Conservation (phyloP, 2,113 vertebrate genomes). For the Siniperca chuatsi region DNA sequence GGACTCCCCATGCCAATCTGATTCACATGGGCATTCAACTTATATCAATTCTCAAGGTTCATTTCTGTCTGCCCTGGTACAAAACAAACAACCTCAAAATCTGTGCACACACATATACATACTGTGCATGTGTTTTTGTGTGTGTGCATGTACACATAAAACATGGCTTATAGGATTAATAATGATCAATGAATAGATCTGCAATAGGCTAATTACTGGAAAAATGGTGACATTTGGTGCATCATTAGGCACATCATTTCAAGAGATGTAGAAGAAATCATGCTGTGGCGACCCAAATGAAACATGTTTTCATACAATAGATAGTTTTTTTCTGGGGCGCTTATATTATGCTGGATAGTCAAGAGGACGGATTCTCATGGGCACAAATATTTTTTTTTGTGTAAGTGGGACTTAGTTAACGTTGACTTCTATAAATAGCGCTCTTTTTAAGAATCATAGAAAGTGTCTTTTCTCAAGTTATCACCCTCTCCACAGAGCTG, state of each 20-base stretch:
- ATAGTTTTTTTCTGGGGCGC: neutral
- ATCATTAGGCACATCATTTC: conserved; percentile 53
- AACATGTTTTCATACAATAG: neutral
- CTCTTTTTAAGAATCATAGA: conserved; percentile 20
- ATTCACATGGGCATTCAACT: conserved; percentile 51
- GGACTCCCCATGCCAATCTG: conserved; percentile 53
- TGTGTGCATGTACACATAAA: neutral
- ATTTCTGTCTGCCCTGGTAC: conserved; percentile 33
- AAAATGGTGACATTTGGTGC: conserved; percentile 48
- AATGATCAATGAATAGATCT: conserved; percentile 55
- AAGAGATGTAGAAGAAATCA: conserved; percentile 38
- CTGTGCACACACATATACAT: neutral
- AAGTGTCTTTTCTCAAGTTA: conserved; percentile 24
- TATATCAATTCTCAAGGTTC: conserved; percentile 62
- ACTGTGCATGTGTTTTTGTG: neutral
- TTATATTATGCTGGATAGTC: neutral
- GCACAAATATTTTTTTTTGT: conserved; percentile 10
- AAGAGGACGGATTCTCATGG: conserved; percentile 7
- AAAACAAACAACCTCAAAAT: conserved; percentile 15
- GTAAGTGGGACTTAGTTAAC: conserved; percentile 5
- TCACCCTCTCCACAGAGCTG: neutral
- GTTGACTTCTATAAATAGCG: conserved; percentile 25
- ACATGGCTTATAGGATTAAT: conserved; percentile 48
- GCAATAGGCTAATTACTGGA: conserved; percentile 32
- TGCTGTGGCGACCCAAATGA: conserved; percentile 22